Evolutionary conservation across 2,113 vertebrate genomes (phyloP).

Genomic region (Pseudopodoces humilis): DNA sequence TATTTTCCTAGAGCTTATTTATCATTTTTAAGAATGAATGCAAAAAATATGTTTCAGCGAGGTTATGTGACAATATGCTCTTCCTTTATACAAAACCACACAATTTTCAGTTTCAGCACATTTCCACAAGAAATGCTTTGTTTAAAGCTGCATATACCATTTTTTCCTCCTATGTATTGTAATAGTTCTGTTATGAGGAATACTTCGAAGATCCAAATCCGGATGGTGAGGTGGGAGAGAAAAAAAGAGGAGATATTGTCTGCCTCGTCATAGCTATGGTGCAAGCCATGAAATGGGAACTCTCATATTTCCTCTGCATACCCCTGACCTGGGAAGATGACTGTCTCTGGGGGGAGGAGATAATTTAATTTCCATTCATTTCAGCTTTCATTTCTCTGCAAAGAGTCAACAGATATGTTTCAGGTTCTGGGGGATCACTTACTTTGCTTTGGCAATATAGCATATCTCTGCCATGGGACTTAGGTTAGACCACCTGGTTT

Average conservation of each 20-base stretch:
- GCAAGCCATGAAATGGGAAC: slow-evolving; percentile 57
- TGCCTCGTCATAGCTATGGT: slow-evolving; percentile 14
- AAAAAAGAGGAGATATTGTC: not conserved
- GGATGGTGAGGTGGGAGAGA: not conserved
- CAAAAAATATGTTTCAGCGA: not conserved
- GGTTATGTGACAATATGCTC: not conserved
- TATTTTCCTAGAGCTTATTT: slow-evolving; percentile 7
- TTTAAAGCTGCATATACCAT: not conserved
- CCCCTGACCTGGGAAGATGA: slow-evolving; percentile 63
- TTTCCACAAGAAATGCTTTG: not conserved
- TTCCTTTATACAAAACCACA: not conserved
- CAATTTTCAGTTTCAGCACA: not conserved
- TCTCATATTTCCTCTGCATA: slow-evolving; percentile 44
- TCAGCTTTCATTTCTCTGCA: slow-evolving; percentile 57
- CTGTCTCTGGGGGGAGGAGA: slow-evolving; percentile 41
- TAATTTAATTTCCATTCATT: slow-evolving; percentile 76
- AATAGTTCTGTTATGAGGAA: not conserved
- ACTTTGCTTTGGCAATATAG: slow-evolving; percentile 53
- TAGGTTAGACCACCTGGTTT: slow-evolving; percentile 65
- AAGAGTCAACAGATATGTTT: slow-evolving; percentile 63
- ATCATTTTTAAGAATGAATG: not conserved
- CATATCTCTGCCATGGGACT: slow-evolving; percentile 22
- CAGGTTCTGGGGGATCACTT: slow-evolving; percentile 69
- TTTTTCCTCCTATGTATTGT: not conserved
- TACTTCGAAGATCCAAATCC: not conserved